Percentiles rank a stretch among this genome's conserved stretches.
Conservation (phyloP, 53 echinoderm and acorn worm genomes). For the Holothuria leucospilota region DNA sequence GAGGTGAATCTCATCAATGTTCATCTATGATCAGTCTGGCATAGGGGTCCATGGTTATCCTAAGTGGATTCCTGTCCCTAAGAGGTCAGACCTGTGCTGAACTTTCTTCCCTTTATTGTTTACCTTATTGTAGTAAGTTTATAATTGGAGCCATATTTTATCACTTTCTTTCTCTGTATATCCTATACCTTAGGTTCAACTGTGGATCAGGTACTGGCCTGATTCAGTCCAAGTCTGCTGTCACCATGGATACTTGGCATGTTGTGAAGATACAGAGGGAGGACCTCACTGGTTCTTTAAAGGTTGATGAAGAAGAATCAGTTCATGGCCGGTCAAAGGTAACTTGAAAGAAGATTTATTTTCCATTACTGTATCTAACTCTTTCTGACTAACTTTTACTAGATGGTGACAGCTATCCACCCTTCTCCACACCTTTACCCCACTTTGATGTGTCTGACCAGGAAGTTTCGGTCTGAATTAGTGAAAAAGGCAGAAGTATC, state of each 20-base stretch:
- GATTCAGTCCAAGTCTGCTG: slow-evolving; percentile 59
- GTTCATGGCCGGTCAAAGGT: slow-evolving; percentile 82
- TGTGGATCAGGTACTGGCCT: slow-evolving; percentile 83
- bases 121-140: not conserved
- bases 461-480: too few relatives aligned
- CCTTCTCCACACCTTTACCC: too few relatives aligned
- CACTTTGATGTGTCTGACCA: too few relatives aligned
- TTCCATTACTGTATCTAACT: too few relatives aligned
- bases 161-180: not conserved
- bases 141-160: not conserved
- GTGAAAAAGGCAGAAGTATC: too few relatives aligned
- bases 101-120: not conserved
- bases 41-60: too few relatives aligned
- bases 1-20: too few relatives aligned
- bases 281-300: slow-evolving; percentile 72
- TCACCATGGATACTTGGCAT: slow-evolving; percentile 83
- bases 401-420: too few relatives aligned
- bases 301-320: slow-evolving; percentile 72
- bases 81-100: too few relatives aligned
- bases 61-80: too few relatives aligned
- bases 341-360: not conserved
- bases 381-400: too few relatives aligned
- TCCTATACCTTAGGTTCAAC: slow-evolving; percentile 58
- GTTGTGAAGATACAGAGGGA: slow-evolving; percentile 77
- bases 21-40: too few relatives aligned